phyloP scores from a whole-genome alignment of 2,797 vertebrate genomes.

The Typhlichthys eigenmanni region DNA sequence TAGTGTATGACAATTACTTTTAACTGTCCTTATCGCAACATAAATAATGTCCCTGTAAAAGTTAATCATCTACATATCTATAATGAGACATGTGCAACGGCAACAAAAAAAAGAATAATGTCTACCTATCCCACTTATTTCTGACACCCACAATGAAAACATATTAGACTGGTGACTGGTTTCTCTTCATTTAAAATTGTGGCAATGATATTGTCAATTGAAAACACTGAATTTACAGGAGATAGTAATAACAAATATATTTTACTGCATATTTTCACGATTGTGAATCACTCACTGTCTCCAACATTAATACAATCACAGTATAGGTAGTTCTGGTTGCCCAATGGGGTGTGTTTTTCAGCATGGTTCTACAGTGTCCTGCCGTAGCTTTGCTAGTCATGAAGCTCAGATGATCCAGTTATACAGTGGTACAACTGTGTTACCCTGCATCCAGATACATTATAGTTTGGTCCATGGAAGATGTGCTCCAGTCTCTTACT shows the following conservation, averaged over 20 bases:
- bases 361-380: background rate
- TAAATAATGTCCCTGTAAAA: slow-evolving; percentile 81
- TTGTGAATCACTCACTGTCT: slow-evolving; percentile 20
- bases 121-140: slow-evolving; percentile 39
- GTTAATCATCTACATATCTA: slow-evolving; percentile 74
- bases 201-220: too few species aligned
- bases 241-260: background rate
- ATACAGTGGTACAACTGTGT: slow-evolving; percentile 7
- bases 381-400: background rate
- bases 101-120: slow-evolving; percentile 64
- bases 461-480: slow-evolving; percentile 15
- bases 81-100: slow-evolving; percentile 62
- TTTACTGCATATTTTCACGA: slow-evolving; percentile 29
- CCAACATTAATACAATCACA: slow-evolving; percentile 21
- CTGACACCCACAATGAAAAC: slow-evolving; percentile 29
- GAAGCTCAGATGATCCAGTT: background rate
- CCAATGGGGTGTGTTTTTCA: slow-evolving; percentile 16
- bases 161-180: slow-evolving; percentile 5
- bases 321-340: slow-evolving; percentile 65
- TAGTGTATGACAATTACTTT: slow-evolving; percentile 54
- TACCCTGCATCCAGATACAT: slow-evolving; percentile 6
- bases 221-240: slow-evolving; percentile 7
- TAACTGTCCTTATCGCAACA: slow-evolving; percentile 78
- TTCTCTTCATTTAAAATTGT: slow-evolving; percentile 1
- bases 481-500: slow-evolving; percentile 5